phyloP scores from a whole-genome alignment of 1,140 invertebrate species.

The Tetranychus cinnabarinus region DNA sequence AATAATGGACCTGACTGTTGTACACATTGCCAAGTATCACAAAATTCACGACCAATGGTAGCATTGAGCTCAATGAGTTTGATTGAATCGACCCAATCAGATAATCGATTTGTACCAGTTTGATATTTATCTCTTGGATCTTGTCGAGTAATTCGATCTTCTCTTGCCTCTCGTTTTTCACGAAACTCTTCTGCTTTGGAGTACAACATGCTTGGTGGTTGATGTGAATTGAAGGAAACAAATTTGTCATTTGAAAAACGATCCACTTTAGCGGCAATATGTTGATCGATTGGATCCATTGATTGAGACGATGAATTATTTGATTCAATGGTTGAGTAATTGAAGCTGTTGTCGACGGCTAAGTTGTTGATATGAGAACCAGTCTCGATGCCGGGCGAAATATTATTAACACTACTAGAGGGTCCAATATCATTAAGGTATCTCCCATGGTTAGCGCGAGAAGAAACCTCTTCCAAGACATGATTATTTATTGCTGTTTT shows the following conservation, averaged over 20 bases:
- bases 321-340: neutral
- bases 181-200: neutral
- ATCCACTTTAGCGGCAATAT: neutral
- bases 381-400: no score
- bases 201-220: neutral
- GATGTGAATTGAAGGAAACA: neutral
- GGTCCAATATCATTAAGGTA: no score
- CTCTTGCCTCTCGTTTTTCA: conserved; percentile 1
- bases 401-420: no score
- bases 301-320: neutral
- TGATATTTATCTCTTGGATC: neutral
- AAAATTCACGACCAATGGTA: conserved; percentile 12
- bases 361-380: neutral
- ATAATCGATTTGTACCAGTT: conserved; percentile 6
- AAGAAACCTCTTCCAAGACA: no score
- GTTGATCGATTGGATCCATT: neutral
- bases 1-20: conserved; percentile 9
- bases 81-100: conserved; percentile 11
- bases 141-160: neutral
- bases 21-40: conserved; percentile 11
- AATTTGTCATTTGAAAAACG: neutral
- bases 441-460: no score
- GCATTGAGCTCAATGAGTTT: conserved; percentile 12
- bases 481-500: no score
- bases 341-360: neutral